Percentiles rank a stretch among this genome's conserved stretches.
These are phyloP conservation scores for Sylvilagus bachmani DNA, from an alignment of 2,113 vertebrate species.

Conservation along the genomic window DNA sequence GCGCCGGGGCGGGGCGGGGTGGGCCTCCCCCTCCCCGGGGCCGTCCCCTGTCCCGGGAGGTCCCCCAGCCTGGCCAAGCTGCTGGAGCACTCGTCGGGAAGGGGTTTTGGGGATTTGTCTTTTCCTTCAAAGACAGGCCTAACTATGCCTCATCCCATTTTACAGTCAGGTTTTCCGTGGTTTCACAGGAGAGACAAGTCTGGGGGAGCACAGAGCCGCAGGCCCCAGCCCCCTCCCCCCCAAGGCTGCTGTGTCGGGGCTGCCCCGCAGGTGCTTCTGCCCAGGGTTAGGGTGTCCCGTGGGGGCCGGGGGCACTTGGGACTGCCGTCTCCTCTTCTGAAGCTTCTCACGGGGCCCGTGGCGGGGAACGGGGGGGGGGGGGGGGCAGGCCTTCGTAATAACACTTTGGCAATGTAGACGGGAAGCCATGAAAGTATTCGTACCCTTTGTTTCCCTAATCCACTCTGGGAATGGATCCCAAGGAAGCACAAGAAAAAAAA, in stretches of 20 bases:
- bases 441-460: slow-evolving; percentile 56
- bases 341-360: not conserved
- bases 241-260: not conserved
- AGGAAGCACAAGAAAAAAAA: slow-evolving; percentile 46
- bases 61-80: not conserved
- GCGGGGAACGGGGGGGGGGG: slow-evolving; percentile 13
- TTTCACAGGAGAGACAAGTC: slow-evolving; percentile 53
- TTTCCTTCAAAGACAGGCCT: slow-evolving; percentile 53
- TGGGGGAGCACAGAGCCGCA: slow-evolving; percentile 21
- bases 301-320: not conserved
- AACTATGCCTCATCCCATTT: slow-evolving; percentile 13
- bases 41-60: not conserved
- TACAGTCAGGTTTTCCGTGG: slow-evolving; percentile 22
- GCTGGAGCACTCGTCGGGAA: not conserved
- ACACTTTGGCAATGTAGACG: slow-evolving; percentile 43
- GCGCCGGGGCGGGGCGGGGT: not conserved
- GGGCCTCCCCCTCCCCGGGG: not conserved
- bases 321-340: not conserved
- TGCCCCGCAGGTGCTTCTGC: not conserved
- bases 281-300: not conserved
- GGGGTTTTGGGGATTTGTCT: not conserved
- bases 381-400: slow-evolving; percentile 35
- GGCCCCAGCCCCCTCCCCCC: not conserved
- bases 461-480: slow-evolving; percentile 58
- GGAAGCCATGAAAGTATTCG: slow-evolving; percentile 40